Evolutionary conservation across 1,140 invertebrate species (phyloP).

Genomic region (Aphaenogaster ashmeadi): DNA sequence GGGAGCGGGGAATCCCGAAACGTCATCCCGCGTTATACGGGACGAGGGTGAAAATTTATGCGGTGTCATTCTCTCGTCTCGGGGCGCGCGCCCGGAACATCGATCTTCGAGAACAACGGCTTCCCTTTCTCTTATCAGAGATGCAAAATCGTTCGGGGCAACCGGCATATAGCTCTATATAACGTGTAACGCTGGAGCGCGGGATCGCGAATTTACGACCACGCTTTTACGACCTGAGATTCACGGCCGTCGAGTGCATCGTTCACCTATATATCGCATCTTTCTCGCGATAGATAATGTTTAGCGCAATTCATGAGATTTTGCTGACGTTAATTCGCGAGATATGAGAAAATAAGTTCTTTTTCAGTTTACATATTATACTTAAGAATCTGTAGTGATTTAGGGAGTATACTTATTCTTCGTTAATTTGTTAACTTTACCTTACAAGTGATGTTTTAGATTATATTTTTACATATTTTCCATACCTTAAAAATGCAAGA

Average conservation of each 20-base stretch:
- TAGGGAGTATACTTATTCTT: background rate
- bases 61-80: slow-evolving; percentile 64
- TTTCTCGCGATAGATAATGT: background rate
- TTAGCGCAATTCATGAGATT: background rate
- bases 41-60: slow-evolving; percentile 59
- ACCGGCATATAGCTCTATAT: slow-evolving; percentile 43
- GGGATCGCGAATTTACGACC: slow-evolving; percentile 55
- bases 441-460: slow-evolving; percentile 1
- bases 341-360: background rate
- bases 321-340: background rate
- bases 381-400: background rate
- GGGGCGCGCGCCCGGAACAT: slow-evolving; percentile 27
- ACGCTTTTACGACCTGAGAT: slow-evolving; percentile 47
- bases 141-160: slow-evolving; percentile 49
- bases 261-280: background rate
- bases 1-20: slow-evolving; percentile 63
- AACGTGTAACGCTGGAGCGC: background rate
- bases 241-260: slow-evolving; percentile 41
- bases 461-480: background rate
- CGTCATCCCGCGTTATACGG: slow-evolving; percentile 67
- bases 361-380: background rate
- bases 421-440: background rate
- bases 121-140: slow-evolving; percentile 46
- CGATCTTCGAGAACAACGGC: slow-evolving; percentile 45
- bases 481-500: background rate